A percentile compares a stretch with the other conserved stretches of the same genome.
phyloP scores from a whole-genome alignment of 2,888 invertebrate species.

The Thera britannica region DNA sequence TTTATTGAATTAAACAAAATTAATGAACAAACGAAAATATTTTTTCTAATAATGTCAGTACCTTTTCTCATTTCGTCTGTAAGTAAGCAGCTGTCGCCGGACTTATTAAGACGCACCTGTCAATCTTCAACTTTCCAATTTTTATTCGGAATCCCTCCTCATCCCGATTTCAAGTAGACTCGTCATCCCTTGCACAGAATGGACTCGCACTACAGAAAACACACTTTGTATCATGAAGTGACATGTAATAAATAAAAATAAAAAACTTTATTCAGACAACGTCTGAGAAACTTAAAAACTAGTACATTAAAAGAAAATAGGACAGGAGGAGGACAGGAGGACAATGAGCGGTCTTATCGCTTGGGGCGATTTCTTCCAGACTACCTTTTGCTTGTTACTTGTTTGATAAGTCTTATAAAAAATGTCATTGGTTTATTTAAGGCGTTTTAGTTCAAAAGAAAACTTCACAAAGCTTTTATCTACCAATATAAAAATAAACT shows the following conservation, averaged over 20 bases:
- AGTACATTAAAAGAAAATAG: too few species aligned
- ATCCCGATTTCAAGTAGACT: conserved; percentile 65
- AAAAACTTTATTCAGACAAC: too few species aligned
- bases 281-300: too few species aligned
- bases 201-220: neutral
- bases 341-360: too few species aligned
- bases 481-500: too few species aligned
- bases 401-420: too few species aligned
- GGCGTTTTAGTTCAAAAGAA: too few species aligned
- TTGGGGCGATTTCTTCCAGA: too few species aligned
- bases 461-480: too few species aligned
- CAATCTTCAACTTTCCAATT: conserved; percentile 75
- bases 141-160: conserved; percentile 75
- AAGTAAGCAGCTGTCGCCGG: conserved; percentile 71
- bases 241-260: neutral
- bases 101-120: conserved; percentile 85
- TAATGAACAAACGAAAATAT: conserved; percentile 38
- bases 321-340: too few species aligned
- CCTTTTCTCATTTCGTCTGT: conserved; percentile 77
- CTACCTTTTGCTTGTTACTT: too few species aligned
- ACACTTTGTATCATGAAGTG: neutral
- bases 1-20: conserved; percentile 27
- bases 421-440: too few species aligned
- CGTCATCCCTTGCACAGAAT: conserved; percentile 24
- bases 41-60: conserved; percentile 66